phyloP scores from a whole-genome alignment of 2,113 vertebrate species.

The Pterocles gutturalis region DNA sequence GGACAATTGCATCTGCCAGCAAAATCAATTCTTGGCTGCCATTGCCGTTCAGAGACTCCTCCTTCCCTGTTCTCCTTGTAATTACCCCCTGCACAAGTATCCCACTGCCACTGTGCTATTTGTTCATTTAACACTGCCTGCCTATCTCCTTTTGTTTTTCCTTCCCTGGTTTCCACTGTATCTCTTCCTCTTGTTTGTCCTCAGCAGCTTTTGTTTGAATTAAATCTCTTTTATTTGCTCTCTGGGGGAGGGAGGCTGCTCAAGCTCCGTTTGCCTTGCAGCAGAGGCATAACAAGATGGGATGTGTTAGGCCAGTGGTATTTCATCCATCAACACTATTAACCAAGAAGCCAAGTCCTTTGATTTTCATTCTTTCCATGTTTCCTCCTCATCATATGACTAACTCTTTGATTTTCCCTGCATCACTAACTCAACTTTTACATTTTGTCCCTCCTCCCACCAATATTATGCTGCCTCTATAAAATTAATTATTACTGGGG shows the following conservation, averaged over 20 bases:
- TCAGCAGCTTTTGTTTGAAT: constrained; percentile 39
- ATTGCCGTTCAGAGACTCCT: neutral
- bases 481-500: constrained; percentile 30
- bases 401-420: neutral
- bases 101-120: neutral
- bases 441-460: neutral
- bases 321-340: constrained; percentile 20
- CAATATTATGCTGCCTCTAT: neutral
- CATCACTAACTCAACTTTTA: constrained; percentile 17
- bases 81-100: neutral
- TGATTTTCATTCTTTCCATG: constrained; percentile 17
- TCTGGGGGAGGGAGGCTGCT: neutral
- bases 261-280: constrained; percentile 22
- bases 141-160: neutral
- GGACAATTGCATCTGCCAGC: neutral
- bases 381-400: neutral
- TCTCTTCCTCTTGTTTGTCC: constrained; percentile 45
- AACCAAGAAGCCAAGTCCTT: neutral
- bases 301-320: neutral
- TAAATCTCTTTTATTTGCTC: constrained; percentile 63
- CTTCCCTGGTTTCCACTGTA: neutral
- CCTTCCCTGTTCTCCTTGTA: neutral
- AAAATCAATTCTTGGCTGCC: neutral
- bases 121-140: neutral
- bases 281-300: constrained; percentile 30